These are phyloP conservation scores for Thamnophis sirtalis DNA, from an alignment of 2,113 vertebrate genomes.

Conservation along the genomic window DNA sequence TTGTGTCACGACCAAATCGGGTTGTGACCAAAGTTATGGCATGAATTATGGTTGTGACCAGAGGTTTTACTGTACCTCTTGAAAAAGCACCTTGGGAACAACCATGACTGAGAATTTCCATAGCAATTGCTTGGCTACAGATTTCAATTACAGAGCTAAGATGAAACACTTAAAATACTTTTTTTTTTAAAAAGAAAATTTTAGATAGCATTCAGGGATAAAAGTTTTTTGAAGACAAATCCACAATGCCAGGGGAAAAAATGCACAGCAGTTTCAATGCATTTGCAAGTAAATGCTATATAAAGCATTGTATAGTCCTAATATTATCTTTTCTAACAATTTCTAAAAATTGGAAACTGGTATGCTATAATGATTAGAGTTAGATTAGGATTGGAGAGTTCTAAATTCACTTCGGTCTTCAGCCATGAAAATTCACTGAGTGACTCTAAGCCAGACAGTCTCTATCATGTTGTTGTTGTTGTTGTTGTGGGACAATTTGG, in stretches of 20 bases:
- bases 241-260: background rate
- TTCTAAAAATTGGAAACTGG: background rate
- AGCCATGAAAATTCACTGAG: background rate
- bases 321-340: background rate
- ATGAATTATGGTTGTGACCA: too few species aligned
- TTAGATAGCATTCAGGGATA: background rate
- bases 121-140: background rate
- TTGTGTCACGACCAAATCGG: too few species aligned
- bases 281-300: background rate
- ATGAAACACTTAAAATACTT: background rate
- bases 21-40: too few species aligned
- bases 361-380: background rate
- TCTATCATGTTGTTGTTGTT: background rate
- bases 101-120: too few species aligned
- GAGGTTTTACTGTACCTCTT: too few species aligned
- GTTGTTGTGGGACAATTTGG: background rate
- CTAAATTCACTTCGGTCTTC: background rate
- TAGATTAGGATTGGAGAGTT: background rate
- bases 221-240: background rate
- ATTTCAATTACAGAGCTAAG: background rate
- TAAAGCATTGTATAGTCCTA: background rate
- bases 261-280: background rate
- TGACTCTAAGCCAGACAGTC: background rate
- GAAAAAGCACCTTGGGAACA: too few species aligned
- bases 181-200: background rate